Evolutionary conservation across 2,888 invertebrate species (phyloP).

Genomic region (Pocota personata): DNA sequence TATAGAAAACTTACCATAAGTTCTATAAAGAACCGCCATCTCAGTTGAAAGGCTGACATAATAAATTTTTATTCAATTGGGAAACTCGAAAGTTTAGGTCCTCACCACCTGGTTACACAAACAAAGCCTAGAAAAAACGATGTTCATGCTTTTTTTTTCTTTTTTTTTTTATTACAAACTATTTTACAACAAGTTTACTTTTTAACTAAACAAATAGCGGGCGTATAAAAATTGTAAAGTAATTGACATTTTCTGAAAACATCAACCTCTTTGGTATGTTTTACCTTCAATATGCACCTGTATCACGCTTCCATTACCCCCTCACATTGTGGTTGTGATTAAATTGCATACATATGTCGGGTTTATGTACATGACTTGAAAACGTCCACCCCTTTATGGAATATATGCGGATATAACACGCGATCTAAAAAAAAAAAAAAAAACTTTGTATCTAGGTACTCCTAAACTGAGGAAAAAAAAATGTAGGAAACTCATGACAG

Average conservation of each 20-base stretch:
- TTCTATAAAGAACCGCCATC: too few species aligned
- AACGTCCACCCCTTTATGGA: conserved; percentile 32
- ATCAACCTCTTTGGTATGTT: neutral
- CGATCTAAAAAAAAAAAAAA: conserved; percentile 35
- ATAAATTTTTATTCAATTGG: too few species aligned
- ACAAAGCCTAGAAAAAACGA: neutral
- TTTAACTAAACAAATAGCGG: conserved; percentile 22
- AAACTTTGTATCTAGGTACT: neutral
- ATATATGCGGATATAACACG: conserved; percentile 67
- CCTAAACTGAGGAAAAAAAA: neutral
- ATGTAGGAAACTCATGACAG: conserved; percentile 36
- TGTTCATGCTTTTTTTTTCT: too few species aligned
- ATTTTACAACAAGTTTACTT: neutral
- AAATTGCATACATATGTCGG: conserved; percentile 65
- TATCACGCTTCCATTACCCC: conserved; percentile 53
- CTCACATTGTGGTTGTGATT: conserved; percentile 35
- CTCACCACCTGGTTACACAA: neutral
- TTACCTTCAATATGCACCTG: conserved; percentile 45
- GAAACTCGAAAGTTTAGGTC: too few species aligned
- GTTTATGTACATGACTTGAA: conserved; percentile 37
- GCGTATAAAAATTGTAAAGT: conserved; percentile 25
- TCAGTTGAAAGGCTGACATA: too few species aligned
- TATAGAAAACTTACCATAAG: too few species aligned
- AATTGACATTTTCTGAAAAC: conserved; percentile 30
- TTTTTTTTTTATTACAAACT: neutral